Conservation (phyloP, 2,797 vertebrate genomes). For the Cryptoprocta ferox region DNA sequence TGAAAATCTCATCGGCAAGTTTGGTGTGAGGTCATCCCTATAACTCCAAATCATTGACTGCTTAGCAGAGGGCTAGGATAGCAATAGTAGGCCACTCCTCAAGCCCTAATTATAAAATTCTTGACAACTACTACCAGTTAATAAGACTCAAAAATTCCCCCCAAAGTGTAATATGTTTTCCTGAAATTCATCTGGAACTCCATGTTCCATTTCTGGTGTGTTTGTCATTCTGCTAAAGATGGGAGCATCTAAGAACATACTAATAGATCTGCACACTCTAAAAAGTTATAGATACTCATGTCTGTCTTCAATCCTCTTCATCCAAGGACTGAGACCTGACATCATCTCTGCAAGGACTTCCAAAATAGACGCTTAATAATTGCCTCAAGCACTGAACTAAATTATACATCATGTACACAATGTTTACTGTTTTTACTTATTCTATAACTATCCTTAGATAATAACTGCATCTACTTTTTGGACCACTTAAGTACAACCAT, state of each 20-base stretch:
- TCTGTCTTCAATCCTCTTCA: neutral
- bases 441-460: neutral
- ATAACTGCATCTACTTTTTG: neutral
- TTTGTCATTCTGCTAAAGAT: neutral
- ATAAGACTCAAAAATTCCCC: neutral
- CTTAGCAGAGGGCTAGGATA: neutral
- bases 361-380: neutral
- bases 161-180: neutral
- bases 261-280: neutral
- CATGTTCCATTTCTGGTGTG: neutral
- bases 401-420: neutral
- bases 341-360: neutral
- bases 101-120: neutral
- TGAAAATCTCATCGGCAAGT: neutral
- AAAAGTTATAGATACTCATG: neutral
- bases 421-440: constrained; percentile 26
- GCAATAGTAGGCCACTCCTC: neutral
- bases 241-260: neutral
- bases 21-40: neutral
- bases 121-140: neutral
- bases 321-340: neutral
- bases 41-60: neutral
- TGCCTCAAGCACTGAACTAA: neutral
- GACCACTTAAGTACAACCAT: neutral
- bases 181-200: neutral